Percentiles rank a stretch among this genome's conserved stretches.
These are phyloP conservation scores for Calliopsis andreniformis DNA, from an alignment of 1,140 invertebrate genomes.

Conservation along the genomic window DNA sequence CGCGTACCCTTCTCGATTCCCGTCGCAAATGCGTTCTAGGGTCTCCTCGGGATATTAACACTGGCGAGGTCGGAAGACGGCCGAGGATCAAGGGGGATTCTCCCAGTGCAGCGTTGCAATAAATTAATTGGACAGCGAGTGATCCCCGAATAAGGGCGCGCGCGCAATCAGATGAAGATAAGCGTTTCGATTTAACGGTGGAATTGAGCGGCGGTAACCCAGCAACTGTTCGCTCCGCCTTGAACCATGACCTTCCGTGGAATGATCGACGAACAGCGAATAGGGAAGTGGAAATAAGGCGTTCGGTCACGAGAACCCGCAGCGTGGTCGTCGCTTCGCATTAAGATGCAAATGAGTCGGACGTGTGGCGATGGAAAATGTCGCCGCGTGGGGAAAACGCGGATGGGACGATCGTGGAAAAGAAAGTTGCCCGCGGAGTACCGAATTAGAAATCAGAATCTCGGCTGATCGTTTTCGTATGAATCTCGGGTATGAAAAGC, in stretches of 20 bases:
- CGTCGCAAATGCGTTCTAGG: background rate
- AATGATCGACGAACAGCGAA: conserved; percentile 26
- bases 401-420: background rate
- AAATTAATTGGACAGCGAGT: background rate
- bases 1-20: background rate
- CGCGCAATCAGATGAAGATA: conserved; percentile 48
- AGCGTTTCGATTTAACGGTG: conserved; percentile 34
- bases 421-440: background rate
- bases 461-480: background rate
- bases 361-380: background rate
- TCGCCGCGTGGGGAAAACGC: background rate
- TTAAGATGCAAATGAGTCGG: background rate
- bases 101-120: no score
- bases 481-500: conserved; percentile 25
- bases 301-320: background rate
- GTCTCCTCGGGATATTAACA: background rate
- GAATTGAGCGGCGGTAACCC: conserved; percentile 22
- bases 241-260: conserved; percentile 65
- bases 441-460: conserved; percentile 1
- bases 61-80: background rate
- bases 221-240: conserved; percentile 28
- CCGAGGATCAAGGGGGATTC: no score
- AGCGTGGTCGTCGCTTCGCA: background rate
- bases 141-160: background rate
- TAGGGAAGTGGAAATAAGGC: background rate